phyloP scores from a whole-genome alignment of 2,113 vertebrate genomes.

The Leucosticte australis region DNA sequence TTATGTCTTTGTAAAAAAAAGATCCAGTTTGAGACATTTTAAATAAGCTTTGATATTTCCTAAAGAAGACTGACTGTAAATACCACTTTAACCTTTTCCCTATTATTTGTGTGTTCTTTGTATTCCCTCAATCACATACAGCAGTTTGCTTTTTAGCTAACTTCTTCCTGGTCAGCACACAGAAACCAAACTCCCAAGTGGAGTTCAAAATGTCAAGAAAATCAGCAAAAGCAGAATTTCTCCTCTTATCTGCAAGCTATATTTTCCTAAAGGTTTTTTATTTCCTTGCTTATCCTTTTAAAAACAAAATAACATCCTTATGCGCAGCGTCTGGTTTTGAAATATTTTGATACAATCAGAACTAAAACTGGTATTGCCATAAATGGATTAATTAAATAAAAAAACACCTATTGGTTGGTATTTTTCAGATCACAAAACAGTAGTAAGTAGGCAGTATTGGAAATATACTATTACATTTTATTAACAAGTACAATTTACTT shows the following conservation, averaged over 20 bases:
- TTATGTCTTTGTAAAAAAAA: neutral
- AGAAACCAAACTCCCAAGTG: neutral
- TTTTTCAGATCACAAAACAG: neutral
- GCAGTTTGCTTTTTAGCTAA: neutral
- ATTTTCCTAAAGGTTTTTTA: neutral
- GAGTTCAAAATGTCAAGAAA: neutral
- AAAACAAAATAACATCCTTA: neutral
- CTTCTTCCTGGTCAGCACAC: neutral
- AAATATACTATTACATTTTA: neutral
- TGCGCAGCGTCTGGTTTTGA: neutral
- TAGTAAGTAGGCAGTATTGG: neutral
- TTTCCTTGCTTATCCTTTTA: neutral
- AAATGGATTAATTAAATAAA: neutral
- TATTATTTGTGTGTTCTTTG: neutral
- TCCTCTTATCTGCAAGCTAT: neutral
- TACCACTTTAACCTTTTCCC: neutral
- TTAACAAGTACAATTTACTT: neutral
- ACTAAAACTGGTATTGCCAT: neutral
- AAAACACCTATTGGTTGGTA: neutral
- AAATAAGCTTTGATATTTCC: conserved; percentile 18
- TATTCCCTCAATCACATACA: neutral
- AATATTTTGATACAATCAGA: neutral
- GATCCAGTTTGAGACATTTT: neutral
- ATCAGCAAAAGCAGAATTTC: neutral
- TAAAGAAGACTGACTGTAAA: neutral